Evolutionary conservation across 2,797 vertebrate genomes (phyloP).

Genomic region (Halcyon leucocephala): DNA sequence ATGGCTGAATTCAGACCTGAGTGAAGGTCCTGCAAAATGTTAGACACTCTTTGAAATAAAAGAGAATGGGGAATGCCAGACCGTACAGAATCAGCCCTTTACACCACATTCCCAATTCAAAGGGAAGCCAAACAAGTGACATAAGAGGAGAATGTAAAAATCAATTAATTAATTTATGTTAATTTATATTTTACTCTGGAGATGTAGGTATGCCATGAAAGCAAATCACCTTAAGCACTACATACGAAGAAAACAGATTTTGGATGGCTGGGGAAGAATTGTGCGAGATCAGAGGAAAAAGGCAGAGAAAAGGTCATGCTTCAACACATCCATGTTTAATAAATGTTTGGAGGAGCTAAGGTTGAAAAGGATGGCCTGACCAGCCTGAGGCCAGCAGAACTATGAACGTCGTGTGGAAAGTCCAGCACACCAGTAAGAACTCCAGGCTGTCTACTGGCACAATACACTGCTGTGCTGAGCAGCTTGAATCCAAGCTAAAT

Average conservation of each 20-base stretch:
- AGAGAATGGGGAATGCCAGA: background rate
- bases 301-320: background rate
- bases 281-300: background rate
- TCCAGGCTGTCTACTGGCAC: background rate
- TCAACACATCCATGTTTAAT: background rate
- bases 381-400: background rate
- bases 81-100: background rate
- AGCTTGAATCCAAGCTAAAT: background rate
- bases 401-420: background rate
- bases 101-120: background rate
- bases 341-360: background rate
- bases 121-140: background rate
- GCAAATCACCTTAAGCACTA: background rate
- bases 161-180: background rate
- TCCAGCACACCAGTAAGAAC: background rate
- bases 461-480: background rate
- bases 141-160: background rate
- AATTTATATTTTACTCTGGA: background rate
- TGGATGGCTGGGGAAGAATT: background rate
- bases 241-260: background rate
- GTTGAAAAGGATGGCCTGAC: background rate
- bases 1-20: background rate
- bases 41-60: background rate
- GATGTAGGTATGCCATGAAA: fast-evolving
- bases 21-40: background rate